phyloP scores from a whole-genome alignment of 1,140 invertebrate genomes.

The Drosophila ananassae region DNA sequence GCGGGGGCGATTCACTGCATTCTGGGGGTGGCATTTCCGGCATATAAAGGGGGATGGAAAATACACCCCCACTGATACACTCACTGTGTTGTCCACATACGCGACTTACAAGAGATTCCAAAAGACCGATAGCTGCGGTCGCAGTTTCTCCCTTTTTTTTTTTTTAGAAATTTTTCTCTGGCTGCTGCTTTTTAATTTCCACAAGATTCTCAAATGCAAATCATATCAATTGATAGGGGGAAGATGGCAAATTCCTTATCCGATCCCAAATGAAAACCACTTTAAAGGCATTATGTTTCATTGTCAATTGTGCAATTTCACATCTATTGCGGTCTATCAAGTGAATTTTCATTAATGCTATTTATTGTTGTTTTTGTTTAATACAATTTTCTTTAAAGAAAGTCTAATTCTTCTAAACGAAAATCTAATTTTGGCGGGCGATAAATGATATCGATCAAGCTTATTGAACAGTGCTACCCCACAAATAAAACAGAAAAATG shows the following conservation, averaged over 20 bases:
- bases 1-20: slow-evolving; percentile 7
- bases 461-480: too few species aligned
- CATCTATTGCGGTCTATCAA: not conserved
- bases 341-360: not conserved
- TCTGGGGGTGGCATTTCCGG: slow-evolving; percentile 20
- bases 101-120: slow-evolving; percentile 46
- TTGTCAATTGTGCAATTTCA: not conserved
- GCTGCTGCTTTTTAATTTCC: slow-evolving; percentile 60
- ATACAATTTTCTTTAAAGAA: too few species aligned
- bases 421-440: too few species aligned
- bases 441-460: too few species aligned
- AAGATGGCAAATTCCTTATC: slow-evolving; percentile 20
- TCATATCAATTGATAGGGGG: slow-evolving; percentile 38
- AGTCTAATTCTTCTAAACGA: too few species aligned
- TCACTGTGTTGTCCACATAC: slow-evolving; percentile 14
- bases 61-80: slow-evolving; percentile 3
- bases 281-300: slow-evolving; percentile 22
- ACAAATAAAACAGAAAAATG: too few species aligned
- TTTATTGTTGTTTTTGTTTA: not conserved
- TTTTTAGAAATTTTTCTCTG: slow-evolving; percentile 24
- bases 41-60: slow-evolving; percentile 7
- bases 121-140: slow-evolving; percentile 45
- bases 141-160: slow-evolving; percentile 35
- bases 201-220: slow-evolving; percentile 69
- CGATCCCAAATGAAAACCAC: slow-evolving; percentile 12